Base-by-base conservation (phyloP, 2,888 invertebrate species). In the Nemotelus pantherinus region DNA sequence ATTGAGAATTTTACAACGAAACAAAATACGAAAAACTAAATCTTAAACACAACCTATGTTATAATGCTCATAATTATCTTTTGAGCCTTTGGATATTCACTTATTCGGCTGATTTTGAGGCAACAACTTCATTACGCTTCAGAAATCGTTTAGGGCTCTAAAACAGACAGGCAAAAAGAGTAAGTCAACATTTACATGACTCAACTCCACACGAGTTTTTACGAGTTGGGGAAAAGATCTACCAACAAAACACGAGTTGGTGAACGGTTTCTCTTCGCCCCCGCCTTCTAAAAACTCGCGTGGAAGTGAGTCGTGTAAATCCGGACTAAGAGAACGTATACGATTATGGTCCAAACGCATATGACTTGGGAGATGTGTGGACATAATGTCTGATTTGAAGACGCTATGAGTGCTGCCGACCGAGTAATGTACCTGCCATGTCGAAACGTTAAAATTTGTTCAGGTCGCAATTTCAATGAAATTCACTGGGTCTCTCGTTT, bases 111-210 rank as follows among this genome's bases (percentile, higher is more conserved):
- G 39, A 50, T 67, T 50, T 53, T 53, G 43, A 70, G 70, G n/a
- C 50, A 70, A 70, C 70, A 70, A 70, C 70, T 70, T 70, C 70
- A 70, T 70, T 70, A 70, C 6, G n/a, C 41, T 55, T 55, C 53
- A 55, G 70, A 70, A 70, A 55, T 10, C 9, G 55, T 43, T 70
- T 3, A 43, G 53, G 43, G 41, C 39, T 45, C 4, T 2, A 47
- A 55, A 47, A 25, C 9, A 25, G 39, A 39, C 39, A 60, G 60
- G 43, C 25, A 60, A 58, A 58, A 58, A n/a, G 25, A n/a, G 58
- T 7, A 50, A 50, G 50, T 50, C 50, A 50, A 9, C 25, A 25
- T 25, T 25, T 25, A 25, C 25, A 25, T 25, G 25, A 25, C 25
- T 25, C 25, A 25, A 25, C 25, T 25, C 25, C 25, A 53, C 63